Percentiles rank a stretch among this genome's conserved stretches.
Evolutionary conservation across 53 echinoderm and acorn worm species (phyloP).

Genomic region (Holothuria scabra): DNA sequence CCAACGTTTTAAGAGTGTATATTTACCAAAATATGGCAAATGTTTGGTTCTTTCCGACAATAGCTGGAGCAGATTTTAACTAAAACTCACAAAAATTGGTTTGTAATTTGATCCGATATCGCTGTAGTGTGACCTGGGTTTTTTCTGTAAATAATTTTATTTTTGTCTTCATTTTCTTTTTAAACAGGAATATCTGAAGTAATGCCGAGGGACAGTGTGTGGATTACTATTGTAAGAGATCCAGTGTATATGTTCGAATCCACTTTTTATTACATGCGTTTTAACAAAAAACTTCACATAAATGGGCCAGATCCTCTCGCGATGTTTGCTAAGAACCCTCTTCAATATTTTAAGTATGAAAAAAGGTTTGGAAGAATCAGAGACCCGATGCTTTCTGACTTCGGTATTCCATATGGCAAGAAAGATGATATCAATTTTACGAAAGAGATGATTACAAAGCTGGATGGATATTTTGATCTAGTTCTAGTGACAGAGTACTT

Average conservation of each 20-base stretch:
- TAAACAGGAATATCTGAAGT: slow-evolving; percentile 67
- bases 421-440: slow-evolving; percentile 30
- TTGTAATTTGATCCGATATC: too few species aligned
- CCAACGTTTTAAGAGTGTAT: too few species aligned
- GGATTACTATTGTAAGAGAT: slow-evolving; percentile 84
- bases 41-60: too few species aligned
- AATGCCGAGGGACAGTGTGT: slow-evolving; percentile 67
- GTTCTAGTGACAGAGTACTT: slow-evolving; percentile 95
- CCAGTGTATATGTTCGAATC: slow-evolving; percentile 93
- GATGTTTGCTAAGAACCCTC: slow-evolving; percentile 62
- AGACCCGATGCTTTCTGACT: slow-evolving; percentile 87
- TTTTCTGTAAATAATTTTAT: too few species aligned
- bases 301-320: slow-evolving; percentile 18
- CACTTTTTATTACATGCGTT: slow-evolving; percentile 67
- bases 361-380: slow-evolving; percentile 44
- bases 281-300: slow-evolving; percentile 44
- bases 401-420: slow-evolving; percentile 57
- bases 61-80: too few species aligned
- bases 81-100: too few species aligned
- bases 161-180: too few species aligned
- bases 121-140: too few species aligned
- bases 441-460: slow-evolving; percentile 42
- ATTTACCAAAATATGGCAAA: too few species aligned
- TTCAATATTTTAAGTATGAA: slow-evolving; percentile 8
- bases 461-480: slow-evolving; percentile 69